Evolutionary conservation across 2,113 vertebrate genomes (phyloP), one percentile per base, ranked within the genome.

Genomic region (Myocastor coypus): DNA sequence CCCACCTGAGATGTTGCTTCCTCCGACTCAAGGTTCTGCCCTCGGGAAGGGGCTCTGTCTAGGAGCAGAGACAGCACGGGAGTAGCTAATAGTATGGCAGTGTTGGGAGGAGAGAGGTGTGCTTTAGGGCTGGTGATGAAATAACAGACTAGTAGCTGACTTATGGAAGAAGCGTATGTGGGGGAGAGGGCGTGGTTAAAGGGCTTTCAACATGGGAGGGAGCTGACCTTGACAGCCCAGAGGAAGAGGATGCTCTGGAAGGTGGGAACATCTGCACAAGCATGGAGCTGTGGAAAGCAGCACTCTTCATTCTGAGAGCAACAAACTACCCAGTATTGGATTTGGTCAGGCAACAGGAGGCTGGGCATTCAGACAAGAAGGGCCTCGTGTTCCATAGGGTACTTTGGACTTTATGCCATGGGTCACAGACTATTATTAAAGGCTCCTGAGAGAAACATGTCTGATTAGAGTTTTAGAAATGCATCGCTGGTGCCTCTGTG

Each of bases 381-480:
- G 26, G 52, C 86, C 37, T 32, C 30, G 16, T n/a, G 6, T 52
- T 57, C 66, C 8, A 6, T 57, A 68, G 52, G 20, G 13, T 63
- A 89, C 46, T 61, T 88, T 75, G 14, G 17, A 68, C 81, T 80
- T 90, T 84, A 66, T 77, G 34, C 42, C 69, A 0, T 77, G 75
- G 59, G 50, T 22, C 34, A 7, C 46, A 69, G 78, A 77, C 37
- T 66, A 30, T 59, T 86, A 0, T 63, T 88, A 52, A 95, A 95
- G 68, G 42, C 34, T 83, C 83, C 68, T 87, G 78, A 85, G 22
- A 59, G 14, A 5, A 71, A 52, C 9, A 80, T 32, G 82, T 87
- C 61, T 73, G 30, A 92, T 88, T 61, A 64, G 61, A 94, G 46
- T 87, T 94, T 87, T 84, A 63, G 73, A 80, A 87, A 40, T 71